A percentile compares a stretch with the other conserved stretches of the same genome.
phyloP scores from a whole-genome alignment of 2,888 invertebrate genomes.

The Tyria jacobaeae region DNA sequence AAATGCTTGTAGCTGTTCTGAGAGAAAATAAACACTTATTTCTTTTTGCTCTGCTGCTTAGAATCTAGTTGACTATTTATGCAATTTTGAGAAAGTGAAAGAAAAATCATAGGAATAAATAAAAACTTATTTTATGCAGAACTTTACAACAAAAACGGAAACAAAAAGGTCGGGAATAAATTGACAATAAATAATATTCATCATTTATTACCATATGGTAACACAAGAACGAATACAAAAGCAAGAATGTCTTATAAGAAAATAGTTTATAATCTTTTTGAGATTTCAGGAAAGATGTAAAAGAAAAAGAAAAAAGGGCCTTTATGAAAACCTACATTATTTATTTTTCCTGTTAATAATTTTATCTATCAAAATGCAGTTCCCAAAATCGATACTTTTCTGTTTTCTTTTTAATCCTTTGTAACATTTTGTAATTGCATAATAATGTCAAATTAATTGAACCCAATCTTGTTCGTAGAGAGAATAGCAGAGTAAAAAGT shows the following conservation, averaged over 20 bases:
- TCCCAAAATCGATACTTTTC: too few relatives aligned
- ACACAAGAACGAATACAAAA: background rate
- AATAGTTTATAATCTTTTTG: background rate
- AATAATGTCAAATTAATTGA: too few relatives aligned
- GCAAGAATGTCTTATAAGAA: background rate
- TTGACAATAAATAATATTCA: background rate
- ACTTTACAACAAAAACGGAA: background rate
- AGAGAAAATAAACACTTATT: conserved; percentile 54
- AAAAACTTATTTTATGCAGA: background rate
- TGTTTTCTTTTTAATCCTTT: too few relatives aligned
- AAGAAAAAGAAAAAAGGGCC: background rate
- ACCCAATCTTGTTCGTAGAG: too few relatives aligned
- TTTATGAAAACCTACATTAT: too few relatives aligned
- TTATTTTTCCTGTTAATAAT: too few relatives aligned
- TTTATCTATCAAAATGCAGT: too few relatives aligned
- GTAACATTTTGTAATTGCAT: too few relatives aligned
- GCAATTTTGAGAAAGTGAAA: conserved; percentile 16
- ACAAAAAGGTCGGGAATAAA: too few relatives aligned
- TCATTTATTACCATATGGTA: background rate
- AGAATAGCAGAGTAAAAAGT: too few relatives aligned
- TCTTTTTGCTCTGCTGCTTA: conserved; percentile 25
- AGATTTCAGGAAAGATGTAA: background rate
- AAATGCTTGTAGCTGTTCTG: conserved; percentile 50
- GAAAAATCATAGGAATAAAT: conserved; percentile 10
- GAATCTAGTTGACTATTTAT: conserved; percentile 37